A percentile compares a stretch with the other conserved stretches of the same genome.
Evolutionary conservation across 2,113 vertebrate species (phyloP).

Genomic region (Vimba vimba): DNA sequence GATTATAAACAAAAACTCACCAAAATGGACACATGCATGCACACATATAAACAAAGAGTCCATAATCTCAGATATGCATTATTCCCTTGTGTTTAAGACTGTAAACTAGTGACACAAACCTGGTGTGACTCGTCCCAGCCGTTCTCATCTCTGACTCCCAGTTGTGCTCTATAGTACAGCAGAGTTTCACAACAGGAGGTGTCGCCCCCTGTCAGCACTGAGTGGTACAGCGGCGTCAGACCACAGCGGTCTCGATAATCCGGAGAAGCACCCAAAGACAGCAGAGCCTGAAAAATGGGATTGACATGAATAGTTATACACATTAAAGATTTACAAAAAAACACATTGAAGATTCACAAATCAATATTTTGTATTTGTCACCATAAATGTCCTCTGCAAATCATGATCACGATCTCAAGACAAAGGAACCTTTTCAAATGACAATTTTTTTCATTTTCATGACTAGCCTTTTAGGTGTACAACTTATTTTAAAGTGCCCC

Average conservation of each 20-base stretch:
- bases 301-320: neutral
- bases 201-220: conserved; percentile 91
- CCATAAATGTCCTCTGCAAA: neutral
- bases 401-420: too few relatives aligned
- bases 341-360: neutral
- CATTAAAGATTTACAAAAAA: neutral
- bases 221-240: conserved; percentile 92
- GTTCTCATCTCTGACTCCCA: conserved; percentile 88
- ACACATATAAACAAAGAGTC: neutral
- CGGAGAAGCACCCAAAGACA: conserved; percentile 88
- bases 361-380: neutral
- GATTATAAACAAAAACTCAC: neutral
- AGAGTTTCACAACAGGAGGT: conserved; percentile 92
- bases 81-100: neutral
- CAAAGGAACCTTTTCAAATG: too few relatives aligned
- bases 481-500: too few relatives aligned
- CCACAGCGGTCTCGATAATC: conserved; percentile 94
- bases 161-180: conserved; percentile 84
- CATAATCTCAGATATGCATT: too few relatives aligned
- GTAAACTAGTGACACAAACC: conserved; percentile 65
- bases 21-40: neutral
- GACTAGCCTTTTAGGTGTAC: too few relatives aligned
- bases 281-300: conserved; percentile 75
- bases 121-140: conserved; percentile 95
- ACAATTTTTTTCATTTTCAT: too few relatives aligned